These are phyloP conservation scores for Oceanodroma leucorhoa DNA, from an alignment of 2,797 vertebrate species.

Conservation along the genomic window DNA sequence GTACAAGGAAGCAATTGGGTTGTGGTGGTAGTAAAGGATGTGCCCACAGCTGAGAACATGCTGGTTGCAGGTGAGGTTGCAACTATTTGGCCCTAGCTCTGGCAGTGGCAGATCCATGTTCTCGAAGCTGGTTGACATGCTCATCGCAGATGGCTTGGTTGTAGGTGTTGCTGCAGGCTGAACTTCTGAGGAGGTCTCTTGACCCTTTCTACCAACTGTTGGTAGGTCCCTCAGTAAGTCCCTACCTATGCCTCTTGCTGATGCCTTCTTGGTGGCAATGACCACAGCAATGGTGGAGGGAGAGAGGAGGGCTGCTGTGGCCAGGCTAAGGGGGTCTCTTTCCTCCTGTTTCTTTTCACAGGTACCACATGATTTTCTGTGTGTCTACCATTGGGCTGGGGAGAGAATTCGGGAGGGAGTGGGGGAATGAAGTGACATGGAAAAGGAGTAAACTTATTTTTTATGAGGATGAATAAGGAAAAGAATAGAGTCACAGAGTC, in stretches of 20 bases:
- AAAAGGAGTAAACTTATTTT: not conserved
- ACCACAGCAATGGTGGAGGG: not conserved
- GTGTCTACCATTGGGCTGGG: not conserved
- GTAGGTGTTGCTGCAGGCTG: not conserved
- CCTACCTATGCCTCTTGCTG: not conserved
- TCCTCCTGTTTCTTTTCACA: not conserved
- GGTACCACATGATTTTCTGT: not conserved
- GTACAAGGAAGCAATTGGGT: not conserved
- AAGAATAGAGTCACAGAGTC: not conserved
- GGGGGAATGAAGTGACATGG: not conserved
- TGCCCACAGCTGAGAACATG: not conserved
- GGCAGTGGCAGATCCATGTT: not conserved
- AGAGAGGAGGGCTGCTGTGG: not conserved
- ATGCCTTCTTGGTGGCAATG: not conserved
- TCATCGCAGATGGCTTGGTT: not conserved
- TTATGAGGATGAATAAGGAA: not conserved
- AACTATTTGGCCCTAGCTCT: not conserved
- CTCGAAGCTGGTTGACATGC: not conserved
- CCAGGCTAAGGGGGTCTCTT: not conserved
- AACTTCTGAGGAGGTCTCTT: not conserved
- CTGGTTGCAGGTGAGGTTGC: not conserved
- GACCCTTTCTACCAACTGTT: not conserved
- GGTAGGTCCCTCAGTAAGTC: not conserved
- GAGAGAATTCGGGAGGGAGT: not conserved
- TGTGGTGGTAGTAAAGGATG: not conserved